Evolutionary conservation across 2,888 invertebrate species (phyloP), one percentile per base, ranked within the genome.

Genomic region (Eilema depressum): DNA sequence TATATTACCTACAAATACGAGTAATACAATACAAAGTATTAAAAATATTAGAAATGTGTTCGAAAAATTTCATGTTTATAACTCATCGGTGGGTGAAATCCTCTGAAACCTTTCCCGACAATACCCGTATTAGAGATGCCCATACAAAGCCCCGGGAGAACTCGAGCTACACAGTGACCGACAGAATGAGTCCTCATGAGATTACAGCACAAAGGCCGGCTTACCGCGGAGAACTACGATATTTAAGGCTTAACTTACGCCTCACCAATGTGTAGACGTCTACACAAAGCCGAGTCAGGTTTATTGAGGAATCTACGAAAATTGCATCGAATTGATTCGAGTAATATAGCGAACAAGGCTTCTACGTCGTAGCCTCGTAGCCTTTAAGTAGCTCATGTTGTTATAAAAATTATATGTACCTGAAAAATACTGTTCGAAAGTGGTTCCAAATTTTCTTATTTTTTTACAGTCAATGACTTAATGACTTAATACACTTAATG

Each of bases 121-220:
- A 89, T 88, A 80, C 77, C 77, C 75, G 90, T 83, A 92, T 91
- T 92, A 94, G 82, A 83, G 88, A 93, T 95, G 92, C 94, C 94
- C 92, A 92, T 93, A 94, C 90, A 93, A 94, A 94, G 91, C 91
- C 89, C 72, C 66, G 80, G 84, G 85, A 88, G 87, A 85, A 85
- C 84, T 80, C 80, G 82, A 84, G 86, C 86, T 83, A 84, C 79
- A 80, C 76, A 84, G 81, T 84, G 87, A 86, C 82, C 81, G 89
- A 84, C 88, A 86, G 88, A 91, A 91, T 90, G 89, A 91, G 89
- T 84, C 86, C 83, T 82, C 81, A 76, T 68, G 85, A 86, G 89
- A 93, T 94, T 93, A 93, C 72, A 74, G 77, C 85, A 94, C 93
- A 94, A 94, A 93, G 91, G 89, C 85, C 73, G 89, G 89, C 92